These are phyloP conservation scores for Drosophila paramelanica DNA, from an alignment of 2,888 invertebrate species.

Conservation along the genomic window DNA sequence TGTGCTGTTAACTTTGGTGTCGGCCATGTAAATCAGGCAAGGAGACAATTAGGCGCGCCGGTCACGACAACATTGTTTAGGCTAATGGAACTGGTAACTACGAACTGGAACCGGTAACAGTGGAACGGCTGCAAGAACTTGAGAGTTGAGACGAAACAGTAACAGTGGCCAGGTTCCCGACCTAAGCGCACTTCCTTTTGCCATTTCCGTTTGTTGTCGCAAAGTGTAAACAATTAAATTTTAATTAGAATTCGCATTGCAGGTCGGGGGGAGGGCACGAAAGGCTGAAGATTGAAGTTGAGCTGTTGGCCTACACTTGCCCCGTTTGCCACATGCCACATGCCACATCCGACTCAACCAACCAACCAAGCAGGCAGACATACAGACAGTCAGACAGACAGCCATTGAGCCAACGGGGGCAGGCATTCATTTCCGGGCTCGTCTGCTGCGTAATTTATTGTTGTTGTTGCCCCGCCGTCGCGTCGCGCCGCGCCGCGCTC, in stretches of 20 bases:
- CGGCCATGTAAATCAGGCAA: conserved; percentile 70
- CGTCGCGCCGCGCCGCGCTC: neutral
- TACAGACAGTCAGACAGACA: conserved; percentile 26
- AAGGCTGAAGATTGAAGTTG: conserved; percentile 18
- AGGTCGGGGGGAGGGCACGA: conserved; percentile 46
- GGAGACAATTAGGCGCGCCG: conserved; percentile 68
- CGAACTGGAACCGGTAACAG: conserved; percentile 24
- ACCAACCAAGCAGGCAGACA: conserved; percentile 26
- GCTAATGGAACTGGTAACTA: conserved; percentile 61
- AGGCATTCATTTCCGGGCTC: conserved; percentile 54
- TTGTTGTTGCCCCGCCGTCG: neutral
- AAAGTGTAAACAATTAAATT: conserved; percentile 80
- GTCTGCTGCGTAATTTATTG: conserved; percentile 66
- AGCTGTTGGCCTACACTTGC: conserved; percentile 3
- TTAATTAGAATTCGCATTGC: conserved; percentile 75
- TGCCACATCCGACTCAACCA: conserved; percentile 16
- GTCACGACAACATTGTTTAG: conserved; percentile 70
- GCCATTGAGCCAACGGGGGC: neutral
- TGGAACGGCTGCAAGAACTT: conserved; percentile 7
- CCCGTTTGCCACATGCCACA: conserved; percentile 22
- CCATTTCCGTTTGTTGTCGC: conserved; percentile 66
- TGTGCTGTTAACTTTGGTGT: conserved; percentile 52
- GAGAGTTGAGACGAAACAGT: neutral
- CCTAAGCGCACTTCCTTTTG: conserved; percentile 32
- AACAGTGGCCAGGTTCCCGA: neutral